Base-by-base conservation (phyloP, 2,888 invertebrate species). In the Leuctra nigra region DNA sequence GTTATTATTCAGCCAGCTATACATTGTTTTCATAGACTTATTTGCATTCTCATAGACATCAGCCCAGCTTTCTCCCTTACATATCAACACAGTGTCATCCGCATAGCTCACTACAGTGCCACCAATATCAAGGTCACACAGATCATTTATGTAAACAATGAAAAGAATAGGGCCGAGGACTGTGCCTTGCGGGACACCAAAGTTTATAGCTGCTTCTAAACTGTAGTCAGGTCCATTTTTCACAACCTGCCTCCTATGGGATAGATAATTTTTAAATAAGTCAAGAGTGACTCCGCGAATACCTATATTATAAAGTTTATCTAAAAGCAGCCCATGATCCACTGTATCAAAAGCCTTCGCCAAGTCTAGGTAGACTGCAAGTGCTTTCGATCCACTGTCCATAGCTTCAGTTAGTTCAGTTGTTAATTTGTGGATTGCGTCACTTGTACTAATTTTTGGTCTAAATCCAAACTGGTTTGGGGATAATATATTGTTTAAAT, bases 161-260 rank as follows among this genome's bases (percentile, higher is more conserved):
- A 56, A 56, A 4, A 56, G 38, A 2, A 53, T n/a, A 7, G 56
- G 56, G 7, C 56, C 53, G n/a, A 56, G 25, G 7, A 56, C 38
- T 36, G 56, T 52, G 2, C 56, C 56, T 53, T 56, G 56, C 20
- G 56, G 52, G 4, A 56, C 52, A 14, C 52, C 56, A 36, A 14
- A 38, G 6, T n/a, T 35, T 11, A 33, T 35, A 7, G 11, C 6
- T 11, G 7, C 6, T 7, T 6, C 11, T 11, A 7, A 7, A 29
- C 29, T 29, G 11, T 7, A 11, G 29, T 6, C 11, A 11, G 6
- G 6, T 6, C 11, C 11, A 29, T 7, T 29, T 11, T 29, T 29
- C 29, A 29, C 29, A 7, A 11, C 11, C 11, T 29, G 29, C 11
- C 6, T 7, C 11, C 29, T 29, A 29, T 11, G 7, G 29, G 11